phyloP scores from a whole-genome alignment of 2,113 vertebrate genomes.

The Hippocampus abdominalis region DNA sequence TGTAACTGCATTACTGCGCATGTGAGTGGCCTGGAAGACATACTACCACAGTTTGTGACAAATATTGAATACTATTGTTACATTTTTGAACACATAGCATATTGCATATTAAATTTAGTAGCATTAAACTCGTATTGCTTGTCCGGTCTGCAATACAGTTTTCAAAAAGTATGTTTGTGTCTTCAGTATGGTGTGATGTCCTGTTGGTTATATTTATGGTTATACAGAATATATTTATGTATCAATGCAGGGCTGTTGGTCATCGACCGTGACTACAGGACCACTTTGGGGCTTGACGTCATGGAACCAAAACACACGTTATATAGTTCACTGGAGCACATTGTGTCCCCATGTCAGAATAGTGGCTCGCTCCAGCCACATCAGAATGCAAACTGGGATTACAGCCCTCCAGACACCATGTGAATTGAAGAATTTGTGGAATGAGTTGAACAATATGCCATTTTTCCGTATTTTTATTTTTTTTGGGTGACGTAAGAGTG shows the following conservation, averaged over 20 bases:
- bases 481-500: not conserved
- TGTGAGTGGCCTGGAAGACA: not conserved
- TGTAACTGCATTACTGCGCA: not conserved
- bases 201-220: conserved; percentile 13
- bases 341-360: conserved; percentile 26
- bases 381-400: not conserved
- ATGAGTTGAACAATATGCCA: not conserved
- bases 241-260: conserved; percentile 57
- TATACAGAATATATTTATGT: conserved; percentile 27
- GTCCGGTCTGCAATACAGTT: not conserved
- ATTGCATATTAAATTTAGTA: not conserved
- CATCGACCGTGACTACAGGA: conserved; percentile 62
- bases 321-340: conserved; percentile 12
- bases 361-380: conserved; percentile 18
- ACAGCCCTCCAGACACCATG: conserved; percentile 2
- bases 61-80: not conserved
- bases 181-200: conserved; percentile 51
- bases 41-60: not conserved
- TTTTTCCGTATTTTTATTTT: not conserved
- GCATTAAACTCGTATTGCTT: not conserved
- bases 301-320: conserved; percentile 52
- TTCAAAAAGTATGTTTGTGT: conserved; percentile 18
- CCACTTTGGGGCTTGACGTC: conserved; percentile 55
- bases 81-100: not conserved
- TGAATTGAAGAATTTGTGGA: conserved; percentile 4